phyloP scores from a whole-genome alignment of 2,888 invertebrate genomes.

The Pollenia griseotomentosa region DNA sequence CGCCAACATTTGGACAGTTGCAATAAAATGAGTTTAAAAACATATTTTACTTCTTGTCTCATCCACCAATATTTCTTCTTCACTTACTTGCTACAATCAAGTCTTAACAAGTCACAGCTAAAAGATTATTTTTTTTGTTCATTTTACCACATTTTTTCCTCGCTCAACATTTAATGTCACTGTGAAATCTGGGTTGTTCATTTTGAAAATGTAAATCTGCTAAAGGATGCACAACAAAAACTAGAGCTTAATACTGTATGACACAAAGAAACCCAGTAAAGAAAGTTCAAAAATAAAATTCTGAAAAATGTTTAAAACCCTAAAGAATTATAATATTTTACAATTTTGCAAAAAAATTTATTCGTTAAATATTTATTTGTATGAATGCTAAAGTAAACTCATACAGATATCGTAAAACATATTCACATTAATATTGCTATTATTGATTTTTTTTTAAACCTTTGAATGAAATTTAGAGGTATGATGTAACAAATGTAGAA shows the following conservation, averaged over 20 bases:
- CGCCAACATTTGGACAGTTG: slow-evolving; percentile 15
- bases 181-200: slow-evolving; percentile 9
- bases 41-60: not conserved
- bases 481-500: too few relatives aligned
- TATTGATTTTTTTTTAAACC: too few relatives aligned
- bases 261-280: not conserved
- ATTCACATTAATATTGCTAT: too few relatives aligned
- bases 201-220: slow-evolving; percentile 23
- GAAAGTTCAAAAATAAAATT: not conserved
- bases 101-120: not conserved
- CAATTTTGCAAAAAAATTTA: not conserved
- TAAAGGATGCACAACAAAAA: slow-evolving; percentile 25
- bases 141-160: not conserved
- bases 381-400: not conserved
- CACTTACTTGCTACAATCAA: not conserved
- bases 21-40: slow-evolving; percentile 8
- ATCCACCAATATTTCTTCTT: not conserved
- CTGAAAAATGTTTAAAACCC: slow-evolving; percentile 1
- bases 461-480: too few relatives aligned
- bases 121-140: not conserved
- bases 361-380: not conserved
- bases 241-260: slow-evolving; percentile 16
- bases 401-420: not conserved
- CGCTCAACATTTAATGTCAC: slow-evolving; percentile 18
- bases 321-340: slow-evolving; percentile 42